Evolutionary conservation across 2,888 invertebrate genomes (phyloP).

Genomic region (Lithodes maja): DNA sequence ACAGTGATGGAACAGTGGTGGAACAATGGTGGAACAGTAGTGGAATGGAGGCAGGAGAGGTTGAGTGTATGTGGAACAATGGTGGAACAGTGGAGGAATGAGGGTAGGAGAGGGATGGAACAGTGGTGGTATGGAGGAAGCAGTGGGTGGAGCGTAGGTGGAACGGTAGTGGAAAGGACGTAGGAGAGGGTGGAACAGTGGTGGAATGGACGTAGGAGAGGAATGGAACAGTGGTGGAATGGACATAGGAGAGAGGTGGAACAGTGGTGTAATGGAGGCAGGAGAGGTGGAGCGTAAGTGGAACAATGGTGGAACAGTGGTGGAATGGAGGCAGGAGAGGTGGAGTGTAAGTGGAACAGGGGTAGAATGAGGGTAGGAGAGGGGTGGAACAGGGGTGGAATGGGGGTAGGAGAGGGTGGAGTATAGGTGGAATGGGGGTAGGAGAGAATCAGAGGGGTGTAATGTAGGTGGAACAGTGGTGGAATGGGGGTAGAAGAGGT

Average conservation of each 20-base stretch:
- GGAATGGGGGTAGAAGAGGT: neutral
- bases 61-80: neutral
- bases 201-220: conserved; percentile 8
- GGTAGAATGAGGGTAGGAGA: neutral
- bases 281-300: neutral
- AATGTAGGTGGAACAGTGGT: neutral
- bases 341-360: conserved; percentile 11
- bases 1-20: neutral
- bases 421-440: neutral
- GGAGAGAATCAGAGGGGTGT: neutral
- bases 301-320: neutral
- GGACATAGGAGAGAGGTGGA: neutral
- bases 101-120: neutral
- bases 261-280: neutral
- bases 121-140: neutral
- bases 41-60: neutral
- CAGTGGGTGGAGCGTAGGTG: conserved; percentile 12
- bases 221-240: neutral
- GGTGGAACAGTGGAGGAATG: neutral
- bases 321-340: neutral
- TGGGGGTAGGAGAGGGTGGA: neutral
- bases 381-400: neutral
- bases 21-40: neutral
- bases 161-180: neutral
- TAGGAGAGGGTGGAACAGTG: neutral